Conservation (phyloP, 1,140 invertebrate genomes). For the Xylocopa sonorina region DNA sequence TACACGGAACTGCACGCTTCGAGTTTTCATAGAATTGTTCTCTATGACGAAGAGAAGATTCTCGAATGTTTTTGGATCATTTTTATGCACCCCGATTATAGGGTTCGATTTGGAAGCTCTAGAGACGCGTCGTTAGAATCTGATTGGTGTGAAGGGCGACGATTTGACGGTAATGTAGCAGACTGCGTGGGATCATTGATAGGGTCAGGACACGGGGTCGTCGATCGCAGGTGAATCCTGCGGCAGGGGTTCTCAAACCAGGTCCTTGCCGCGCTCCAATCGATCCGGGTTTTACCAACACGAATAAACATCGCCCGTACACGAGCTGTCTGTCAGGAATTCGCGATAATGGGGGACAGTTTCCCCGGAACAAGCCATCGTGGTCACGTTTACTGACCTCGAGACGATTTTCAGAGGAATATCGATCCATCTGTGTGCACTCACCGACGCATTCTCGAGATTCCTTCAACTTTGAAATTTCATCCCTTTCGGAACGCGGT, state of each 20-base stretch:
- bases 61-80: not conserved
- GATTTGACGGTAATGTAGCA: slow-evolving; percentile 38
- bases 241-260: slow-evolving; percentile 57
- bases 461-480: not conserved
- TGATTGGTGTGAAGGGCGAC: not conserved
- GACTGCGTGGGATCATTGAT: slow-evolving; percentile 55
- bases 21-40: too few species aligned
- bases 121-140: not conserved
- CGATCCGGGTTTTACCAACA: slow-evolving; percentile 58
- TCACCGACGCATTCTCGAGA: not conserved
- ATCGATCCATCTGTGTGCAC: too few species aligned
- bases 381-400: slow-evolving; percentile 24
- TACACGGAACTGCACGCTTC: too few species aligned
- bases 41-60: too few species aligned
- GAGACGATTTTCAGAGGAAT: not conserved
- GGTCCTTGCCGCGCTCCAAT: slow-evolving; percentile 42
- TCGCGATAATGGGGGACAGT: slow-evolving; percentile 34
- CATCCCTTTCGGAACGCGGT: too few species aligned
- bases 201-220: slow-evolving; percentile 65
- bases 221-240: slow-evolving; percentile 67
- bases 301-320: slow-evolving; percentile 40
- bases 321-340: slow-evolving; percentile 48
- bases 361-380: slow-evolving; percentile 21
- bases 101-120: too few species aligned
- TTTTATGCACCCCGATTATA: not conserved